A percentile compares a stretch with the other conserved stretches of the same genome.
Conservation (phyloP, 1,140 invertebrate species). For the Diabrotica virgifera region DNA sequence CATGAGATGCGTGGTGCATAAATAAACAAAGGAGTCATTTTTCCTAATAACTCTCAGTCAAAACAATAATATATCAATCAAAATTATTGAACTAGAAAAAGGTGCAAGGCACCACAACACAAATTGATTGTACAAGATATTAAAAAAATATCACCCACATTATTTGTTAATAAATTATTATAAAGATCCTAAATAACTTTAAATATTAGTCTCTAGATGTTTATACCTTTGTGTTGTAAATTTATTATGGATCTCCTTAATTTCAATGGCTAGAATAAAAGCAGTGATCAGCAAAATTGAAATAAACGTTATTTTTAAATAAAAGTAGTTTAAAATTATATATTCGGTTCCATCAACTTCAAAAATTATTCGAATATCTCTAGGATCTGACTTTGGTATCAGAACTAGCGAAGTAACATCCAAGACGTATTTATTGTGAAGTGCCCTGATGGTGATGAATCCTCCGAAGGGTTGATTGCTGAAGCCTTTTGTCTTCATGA, state of each 20-base stretch:
- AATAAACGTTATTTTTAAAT: not conserved
- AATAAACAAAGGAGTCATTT: too few species aligned
- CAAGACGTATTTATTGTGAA: not conserved
- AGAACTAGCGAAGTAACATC: constrained; percentile 3
- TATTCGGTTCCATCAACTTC: constrained; percentile 5
- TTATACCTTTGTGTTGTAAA: not conserved
- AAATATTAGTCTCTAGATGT: not conserved
- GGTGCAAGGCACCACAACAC: too few species aligned
- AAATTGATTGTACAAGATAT: too few species aligned
- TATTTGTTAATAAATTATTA: too few species aligned
- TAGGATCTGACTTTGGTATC: not conserved
- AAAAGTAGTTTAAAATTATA: constrained; percentile 4
- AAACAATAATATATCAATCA: too few species aligned
- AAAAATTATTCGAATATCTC: not conserved
- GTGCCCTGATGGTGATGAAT: not conserved
- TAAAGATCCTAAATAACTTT: not conserved
- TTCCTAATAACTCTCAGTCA: too few species aligned
- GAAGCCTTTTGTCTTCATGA: not conserved
- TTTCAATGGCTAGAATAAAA: not conserved
- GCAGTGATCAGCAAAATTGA: not conserved
- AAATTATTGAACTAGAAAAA: too few species aligned
- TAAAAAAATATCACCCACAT: too few species aligned
- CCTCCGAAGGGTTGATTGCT: not conserved
- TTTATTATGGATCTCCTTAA: not conserved
- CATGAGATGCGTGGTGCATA: too few species aligned